phyloP scores from a whole-genome alignment of 1,140 invertebrate species.

The Drosophila ohnishii region DNA sequence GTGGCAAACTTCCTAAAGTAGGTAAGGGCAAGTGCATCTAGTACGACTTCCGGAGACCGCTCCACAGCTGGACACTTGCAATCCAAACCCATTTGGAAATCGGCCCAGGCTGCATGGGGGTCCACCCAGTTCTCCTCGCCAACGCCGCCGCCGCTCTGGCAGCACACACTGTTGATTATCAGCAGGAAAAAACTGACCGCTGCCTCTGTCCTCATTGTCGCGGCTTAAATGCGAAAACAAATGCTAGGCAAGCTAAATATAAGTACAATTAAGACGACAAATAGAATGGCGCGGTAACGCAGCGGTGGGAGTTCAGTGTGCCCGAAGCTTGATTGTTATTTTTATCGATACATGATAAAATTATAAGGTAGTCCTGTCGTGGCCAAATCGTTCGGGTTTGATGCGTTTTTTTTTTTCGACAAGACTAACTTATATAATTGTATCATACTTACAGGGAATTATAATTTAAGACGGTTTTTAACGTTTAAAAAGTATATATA shows the following conservation, averaged over 20 bases:
- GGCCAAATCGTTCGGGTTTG: too few relatives aligned
- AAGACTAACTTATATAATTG: too few relatives aligned
- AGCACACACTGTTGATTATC: constrained; percentile 53
- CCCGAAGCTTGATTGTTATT: neutral
- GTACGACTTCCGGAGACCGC: constrained; percentile 25
- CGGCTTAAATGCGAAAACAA: neutral
- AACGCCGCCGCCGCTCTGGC: constrained; percentile 17
- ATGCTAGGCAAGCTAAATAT: neutral
- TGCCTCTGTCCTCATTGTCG: constrained; percentile 40
- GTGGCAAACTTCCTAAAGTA: constrained; percentile 74
- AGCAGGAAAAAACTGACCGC: constrained; percentile 48
- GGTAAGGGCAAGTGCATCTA: constrained; percentile 58
- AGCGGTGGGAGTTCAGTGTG: constrained; percentile 10
- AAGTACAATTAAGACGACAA: neutral
- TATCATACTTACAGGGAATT: too few relatives aligned
- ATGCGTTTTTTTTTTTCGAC: too few relatives aligned
- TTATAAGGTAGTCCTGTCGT: too few relatives aligned
- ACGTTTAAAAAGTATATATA: too few relatives aligned
- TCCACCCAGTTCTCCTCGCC: constrained; percentile 59
- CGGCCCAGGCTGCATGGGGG: constrained; percentile 57
- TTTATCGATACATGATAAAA: too few relatives aligned
- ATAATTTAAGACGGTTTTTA: too few relatives aligned
- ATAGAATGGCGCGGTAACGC: constrained; percentile 3
- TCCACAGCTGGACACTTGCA: constrained; percentile 31
- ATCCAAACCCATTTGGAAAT: constrained; percentile 28